Percentiles rank a stretch among this genome's conserved stretches.
phyloP scores from a whole-genome alignment of 2,888 invertebrate species.

The Pammene aurita region DNA sequence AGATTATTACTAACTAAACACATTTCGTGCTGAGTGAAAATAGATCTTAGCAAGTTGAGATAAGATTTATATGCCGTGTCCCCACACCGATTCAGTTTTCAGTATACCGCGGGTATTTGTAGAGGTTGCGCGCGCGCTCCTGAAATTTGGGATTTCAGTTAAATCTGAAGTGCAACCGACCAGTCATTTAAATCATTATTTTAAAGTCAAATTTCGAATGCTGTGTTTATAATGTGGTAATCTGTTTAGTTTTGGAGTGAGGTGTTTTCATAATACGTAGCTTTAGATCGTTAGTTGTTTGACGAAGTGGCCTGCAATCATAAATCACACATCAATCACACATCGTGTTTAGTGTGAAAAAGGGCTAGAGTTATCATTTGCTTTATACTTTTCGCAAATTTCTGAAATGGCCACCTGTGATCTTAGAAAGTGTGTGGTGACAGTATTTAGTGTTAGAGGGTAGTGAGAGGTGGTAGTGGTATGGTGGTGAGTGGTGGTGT shows the following conservation, averaged over 20 bases:
- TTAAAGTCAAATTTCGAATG: background rate
- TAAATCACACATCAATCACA: no score
- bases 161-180: conserved; percentile 1
- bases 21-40: background rate
- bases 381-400: no score
- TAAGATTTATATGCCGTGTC: background rate
- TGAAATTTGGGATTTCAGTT: conserved; percentile 2
- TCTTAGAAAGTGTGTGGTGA: background rate
- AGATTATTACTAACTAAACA: conserved; percentile 25
- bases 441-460: background rate
- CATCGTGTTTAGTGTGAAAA: no score
- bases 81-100: background rate
- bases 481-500: background rate
- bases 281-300: background rate
- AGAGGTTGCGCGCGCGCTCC: conserved; percentile 13
- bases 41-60: conserved; percentile 1
- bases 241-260: no score
- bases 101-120: conserved; percentile 18
- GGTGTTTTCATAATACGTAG: no score
- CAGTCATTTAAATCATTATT: background rate
- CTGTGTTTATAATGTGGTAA: no score
- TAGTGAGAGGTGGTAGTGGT: background rate
- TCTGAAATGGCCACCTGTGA: no score
- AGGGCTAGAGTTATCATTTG: no score
- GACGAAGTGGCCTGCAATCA: no score